phyloP scores from a whole-genome alignment of 2,797 vertebrate species.

The Neopelma chrysocephalum region DNA sequence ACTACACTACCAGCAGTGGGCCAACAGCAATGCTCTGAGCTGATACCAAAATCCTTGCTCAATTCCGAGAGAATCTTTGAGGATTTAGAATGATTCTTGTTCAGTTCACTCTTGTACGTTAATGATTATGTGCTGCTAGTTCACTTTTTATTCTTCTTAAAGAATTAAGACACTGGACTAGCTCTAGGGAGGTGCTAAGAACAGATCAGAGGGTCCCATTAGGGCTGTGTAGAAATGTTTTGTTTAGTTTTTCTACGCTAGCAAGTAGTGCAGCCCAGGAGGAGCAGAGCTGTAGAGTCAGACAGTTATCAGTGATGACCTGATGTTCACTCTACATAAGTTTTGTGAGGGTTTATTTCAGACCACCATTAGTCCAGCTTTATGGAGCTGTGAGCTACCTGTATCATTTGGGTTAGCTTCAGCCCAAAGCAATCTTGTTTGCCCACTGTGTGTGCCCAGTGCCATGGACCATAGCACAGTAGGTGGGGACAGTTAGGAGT shows the following conservation, averaged over 20 bases:
- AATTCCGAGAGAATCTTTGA: background rate
- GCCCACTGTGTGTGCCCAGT: background rate
- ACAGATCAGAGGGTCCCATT: background rate
- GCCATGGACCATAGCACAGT: rapidly evolving
- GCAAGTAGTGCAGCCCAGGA: background rate
- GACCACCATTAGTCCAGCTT: background rate
- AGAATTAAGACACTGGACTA: background rate
- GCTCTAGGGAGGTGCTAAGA: background rate
- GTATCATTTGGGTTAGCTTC: background rate
- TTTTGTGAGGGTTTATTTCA: background rate
- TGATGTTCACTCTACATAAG: background rate
- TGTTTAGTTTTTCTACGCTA: background rate
- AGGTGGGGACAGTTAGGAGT: background rate
- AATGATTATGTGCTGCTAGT: background rate
- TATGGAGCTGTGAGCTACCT: background rate
- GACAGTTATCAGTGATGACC: background rate
- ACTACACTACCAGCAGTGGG: rapidly evolving
- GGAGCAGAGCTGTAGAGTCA: background rate
- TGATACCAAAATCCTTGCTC: background rate
- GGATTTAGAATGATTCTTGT: background rate
- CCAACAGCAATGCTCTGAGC: background rate
- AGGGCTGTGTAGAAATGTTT: background rate
- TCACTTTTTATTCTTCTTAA: background rate
- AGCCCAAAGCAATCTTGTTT: background rate
- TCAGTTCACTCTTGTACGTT: background rate